These are phyloP conservation scores for Lithobius niger DNA, from an alignment of 1,140 invertebrate genomes.

Conservation along the genomic window DNA sequence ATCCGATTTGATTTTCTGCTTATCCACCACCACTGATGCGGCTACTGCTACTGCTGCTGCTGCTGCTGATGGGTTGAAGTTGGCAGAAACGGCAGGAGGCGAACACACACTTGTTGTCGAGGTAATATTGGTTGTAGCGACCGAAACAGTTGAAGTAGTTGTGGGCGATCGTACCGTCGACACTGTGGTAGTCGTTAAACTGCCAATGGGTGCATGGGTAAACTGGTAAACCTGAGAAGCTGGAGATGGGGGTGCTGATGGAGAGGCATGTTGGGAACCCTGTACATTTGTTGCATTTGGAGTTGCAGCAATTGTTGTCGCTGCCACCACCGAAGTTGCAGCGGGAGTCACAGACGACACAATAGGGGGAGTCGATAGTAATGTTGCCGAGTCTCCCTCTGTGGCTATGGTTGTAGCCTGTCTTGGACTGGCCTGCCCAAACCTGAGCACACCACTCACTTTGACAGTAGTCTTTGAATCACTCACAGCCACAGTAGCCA, in stretches of 20 bases:
- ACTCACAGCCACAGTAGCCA: constrained; percentile 18
- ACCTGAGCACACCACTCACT: neutral
- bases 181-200: neutral
- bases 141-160: neutral
- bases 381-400: constrained; percentile 1
- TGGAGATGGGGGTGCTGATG: constrained; percentile 23
- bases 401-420: neutral
- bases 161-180: constrained; percentile 3
- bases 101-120: neutral
- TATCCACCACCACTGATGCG: neutral
- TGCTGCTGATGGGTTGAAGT: too few relatives aligned
- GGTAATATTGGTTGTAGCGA: neutral
- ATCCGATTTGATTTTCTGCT: constrained; percentile 18
- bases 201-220: neutral
- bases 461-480: constrained; percentile 10
- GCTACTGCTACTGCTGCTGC: neutral
- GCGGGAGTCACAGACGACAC: constrained; percentile 19
- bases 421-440: constrained; percentile 1
- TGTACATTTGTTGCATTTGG: constrained; percentile 15
- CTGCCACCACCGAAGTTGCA: constrained; percentile 12
- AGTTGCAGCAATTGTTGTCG: constrained; percentile 21
- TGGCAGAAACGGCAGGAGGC: neutral
- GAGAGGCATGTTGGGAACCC: neutral
- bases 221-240: constrained; percentile 1
- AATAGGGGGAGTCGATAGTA: constrained; percentile 14